Percentiles rank a stretch among this genome's conserved stretches.
These are phyloP conservation scores for Florisuga fusca DNA, from an alignment of 2,797 vertebrate genomes.

Conservation along the genomic window DNA sequence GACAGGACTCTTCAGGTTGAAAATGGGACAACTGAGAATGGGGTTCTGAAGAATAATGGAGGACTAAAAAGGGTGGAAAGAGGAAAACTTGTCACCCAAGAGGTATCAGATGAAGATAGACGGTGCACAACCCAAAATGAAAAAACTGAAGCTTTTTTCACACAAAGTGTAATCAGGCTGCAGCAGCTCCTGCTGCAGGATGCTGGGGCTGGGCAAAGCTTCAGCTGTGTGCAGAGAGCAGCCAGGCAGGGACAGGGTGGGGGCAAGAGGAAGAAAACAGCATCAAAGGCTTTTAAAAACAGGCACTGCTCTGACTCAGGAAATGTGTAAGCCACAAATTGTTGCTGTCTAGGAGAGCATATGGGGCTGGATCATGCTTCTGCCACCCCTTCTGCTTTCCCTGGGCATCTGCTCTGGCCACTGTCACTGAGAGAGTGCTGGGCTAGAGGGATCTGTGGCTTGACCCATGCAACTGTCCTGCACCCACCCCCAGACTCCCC, in stretches of 20 bases:
- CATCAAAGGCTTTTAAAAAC: neutral
- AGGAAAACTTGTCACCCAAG: neutral
- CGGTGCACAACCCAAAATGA: neutral
- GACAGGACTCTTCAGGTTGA: neutral
- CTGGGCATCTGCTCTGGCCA: neutral
- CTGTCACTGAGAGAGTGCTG: neutral
- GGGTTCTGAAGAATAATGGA: neutral
- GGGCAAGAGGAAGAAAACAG: neutral
- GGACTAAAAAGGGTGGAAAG: neutral
- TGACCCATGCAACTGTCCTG: neutral
- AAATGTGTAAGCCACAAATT: neutral
- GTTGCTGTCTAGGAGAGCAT: neutral
- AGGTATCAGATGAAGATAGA: neutral
- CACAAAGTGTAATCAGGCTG: neutral
- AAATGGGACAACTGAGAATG: neutral
- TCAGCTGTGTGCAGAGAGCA: neutral
- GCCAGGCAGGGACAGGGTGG: neutral
- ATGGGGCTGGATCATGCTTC: neutral
- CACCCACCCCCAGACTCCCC: neutral
- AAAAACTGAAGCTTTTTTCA: neutral
- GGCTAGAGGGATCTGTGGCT: neutral
- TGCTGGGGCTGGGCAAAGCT: neutral
- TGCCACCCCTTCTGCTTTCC: neutral
- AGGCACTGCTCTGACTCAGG: neutral
- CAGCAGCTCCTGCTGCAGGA: slow-evolving; percentile 12